Evolutionary conservation across 2,113 vertebrate genomes (phyloP), one percentile per base, ranked within the genome.

Genomic region (Tetrao urogallus): DNA sequence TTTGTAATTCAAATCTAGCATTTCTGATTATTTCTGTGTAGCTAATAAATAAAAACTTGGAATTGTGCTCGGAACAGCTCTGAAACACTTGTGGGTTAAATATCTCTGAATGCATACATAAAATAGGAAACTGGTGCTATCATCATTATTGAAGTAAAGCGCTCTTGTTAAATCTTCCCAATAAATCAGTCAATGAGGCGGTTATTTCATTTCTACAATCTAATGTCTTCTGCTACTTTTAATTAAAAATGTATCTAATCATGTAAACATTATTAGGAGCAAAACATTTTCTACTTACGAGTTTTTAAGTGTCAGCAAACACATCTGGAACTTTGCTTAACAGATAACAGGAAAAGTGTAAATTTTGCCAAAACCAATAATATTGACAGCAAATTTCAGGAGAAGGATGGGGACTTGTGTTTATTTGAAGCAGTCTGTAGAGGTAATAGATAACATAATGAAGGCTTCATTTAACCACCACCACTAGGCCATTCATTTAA

Each of bases 211-310:
- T 91, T 86, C 73, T 86, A 69, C 82, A 81, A 94, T 89, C 75
- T 94, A 94, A 96, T 84, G 43, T 84, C 60, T 80, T 75, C 83
- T 90, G 86, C 73, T 91, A 89, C 74, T 95, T 95, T 95, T 83
- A 89, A 93, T 92, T 92, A 90, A 94, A 93, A 93, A 88, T 77
- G 66, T 71, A 92, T 75, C 78, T 92, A 88, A 95, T 95, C 94
- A 92, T 70, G 84, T 95, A 90, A 88, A 87, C 24, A 89, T 83
- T 93, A 86, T 94, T 93, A 91, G 20, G 47, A 96, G 63, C 71
- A 89, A 90, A 96, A 94, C 38, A 88, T 79, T 94, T 87, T 63
- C 40, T 82, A 38, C 82, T 90, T 84, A 93, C 6, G 81, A 94
- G 57, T 67, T 93, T 95, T 86, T 83, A 84, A 92, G 86, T 91